Evolutionary conservation across 2,888 invertebrate genomes (phyloP).

Genomic region (Chorisops tibialis): DNA sequence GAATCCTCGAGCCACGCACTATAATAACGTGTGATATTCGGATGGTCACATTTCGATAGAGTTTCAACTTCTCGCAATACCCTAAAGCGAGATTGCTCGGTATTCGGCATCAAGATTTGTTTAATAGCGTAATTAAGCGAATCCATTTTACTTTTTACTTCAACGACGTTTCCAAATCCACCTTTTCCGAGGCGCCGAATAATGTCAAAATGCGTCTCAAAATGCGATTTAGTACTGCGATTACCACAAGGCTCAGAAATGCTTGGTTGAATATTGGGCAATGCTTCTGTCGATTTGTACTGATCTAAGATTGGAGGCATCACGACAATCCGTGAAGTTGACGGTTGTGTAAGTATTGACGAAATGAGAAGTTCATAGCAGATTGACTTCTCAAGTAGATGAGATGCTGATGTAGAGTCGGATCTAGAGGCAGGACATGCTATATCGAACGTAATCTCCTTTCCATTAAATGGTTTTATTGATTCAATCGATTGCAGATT

Average conservation of each 20-base stretch:
- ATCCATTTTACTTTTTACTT: slow-evolving; percentile 89
- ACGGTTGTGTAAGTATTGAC: too few species aligned
- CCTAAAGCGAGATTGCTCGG: slow-evolving; percentile 75
- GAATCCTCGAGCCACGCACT: slow-evolving; percentile 95
- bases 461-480: too few species aligned
- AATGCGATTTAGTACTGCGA: slow-evolving; percentile 66
- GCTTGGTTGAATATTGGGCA: slow-evolving; percentile 39
- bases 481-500: too few species aligned
- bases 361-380: too few species aligned
- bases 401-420: too few species aligned
- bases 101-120: slow-evolving; percentile 82
- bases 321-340: neutral
- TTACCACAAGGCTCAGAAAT: slow-evolving; percentile 47
- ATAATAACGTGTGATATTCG: slow-evolving; percentile 92
- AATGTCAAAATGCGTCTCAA: slow-evolving; percentile 79
- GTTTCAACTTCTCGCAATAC: slow-evolving; percentile 94
- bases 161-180: slow-evolving; percentile 96
- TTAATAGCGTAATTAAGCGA: slow-evolving; percentile 94
- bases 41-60: slow-evolving; percentile 90
- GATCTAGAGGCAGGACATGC: too few species aligned
- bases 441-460: too few species aligned
- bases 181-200: slow-evolving; percentile 80
- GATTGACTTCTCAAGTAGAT: too few species aligned
- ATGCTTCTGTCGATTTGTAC: slow-evolving; percentile 50
- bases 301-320: slow-evolving; percentile 53